phyloP scores from a whole-genome alignment of 2,888 invertebrate species.

The Epinotia ramella region DNA sequence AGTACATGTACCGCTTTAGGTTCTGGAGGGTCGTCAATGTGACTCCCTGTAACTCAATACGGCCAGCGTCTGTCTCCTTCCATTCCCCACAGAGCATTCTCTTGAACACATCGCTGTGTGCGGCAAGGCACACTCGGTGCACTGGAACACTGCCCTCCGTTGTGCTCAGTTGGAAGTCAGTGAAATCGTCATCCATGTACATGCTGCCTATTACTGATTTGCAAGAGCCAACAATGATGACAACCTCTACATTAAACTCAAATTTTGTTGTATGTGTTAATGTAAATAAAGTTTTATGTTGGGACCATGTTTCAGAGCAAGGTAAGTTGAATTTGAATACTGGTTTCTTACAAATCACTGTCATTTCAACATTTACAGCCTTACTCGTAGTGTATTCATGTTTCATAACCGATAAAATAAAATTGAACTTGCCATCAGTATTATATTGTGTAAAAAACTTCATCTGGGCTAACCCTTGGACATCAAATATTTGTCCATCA shows the following conservation, averaged over 20 bases:
- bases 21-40: slow-evolving; percentile 58
- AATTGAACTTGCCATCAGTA: background rate
- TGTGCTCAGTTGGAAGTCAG: slow-evolving; percentile 16
- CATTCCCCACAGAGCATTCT: slow-evolving; percentile 63
- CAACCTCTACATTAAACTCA: background rate
- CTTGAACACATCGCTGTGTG: slow-evolving; percentile 63
- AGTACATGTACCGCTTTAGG: slow-evolving; percentile 63
- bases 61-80: slow-evolving; percentile 61
- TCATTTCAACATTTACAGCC: slow-evolving; percentile 9
- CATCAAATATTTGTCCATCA: slow-evolving; percentile 20
- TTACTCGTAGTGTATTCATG: slow-evolving; percentile 10
- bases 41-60: slow-evolving; percentile 59
- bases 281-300: background rate
- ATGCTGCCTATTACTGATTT: slow-evolving; percentile 18
- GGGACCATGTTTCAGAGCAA: slow-evolving; percentile 10
- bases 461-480: slow-evolving; percentile 11
- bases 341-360: background rate
- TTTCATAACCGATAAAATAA: slow-evolving; percentile 17
- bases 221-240: background rate
- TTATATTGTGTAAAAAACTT: background rate
- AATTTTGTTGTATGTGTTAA: background rate
- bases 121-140: slow-evolving; percentile 63
- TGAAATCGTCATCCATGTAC: slow-evolving; percentile 15
- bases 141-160: slow-evolving; percentile 61
- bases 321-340: background rate